A percentile compares a stretch with the other conserved stretches of the same genome.
Conservation (phyloP, 2,113 vertebrate species). For the Prionailurus viverrinus region DNA sequence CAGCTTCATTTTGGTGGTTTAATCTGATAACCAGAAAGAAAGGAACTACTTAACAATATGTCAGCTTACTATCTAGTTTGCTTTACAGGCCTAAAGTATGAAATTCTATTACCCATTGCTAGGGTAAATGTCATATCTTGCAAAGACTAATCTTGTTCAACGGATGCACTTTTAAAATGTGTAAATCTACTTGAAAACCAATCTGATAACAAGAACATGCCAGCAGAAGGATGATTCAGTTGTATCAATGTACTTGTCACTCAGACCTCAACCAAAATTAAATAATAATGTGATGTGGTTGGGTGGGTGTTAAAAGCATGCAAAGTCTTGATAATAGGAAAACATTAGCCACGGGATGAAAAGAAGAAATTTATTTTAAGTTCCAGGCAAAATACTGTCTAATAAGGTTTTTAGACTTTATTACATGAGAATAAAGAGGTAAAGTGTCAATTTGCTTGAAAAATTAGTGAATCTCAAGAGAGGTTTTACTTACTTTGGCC, state of each 20-base stretch:
- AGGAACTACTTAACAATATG: conserved; percentile 81
- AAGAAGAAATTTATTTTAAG: conserved; percentile 76
- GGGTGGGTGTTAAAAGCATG: conserved; percentile 89
- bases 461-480: conserved; percentile 69
- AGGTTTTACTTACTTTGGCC: conserved; percentile 50
- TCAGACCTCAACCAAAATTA: conserved; percentile 85
- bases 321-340: conserved; percentile 88
- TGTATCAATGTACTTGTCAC: conserved; percentile 90
- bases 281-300: conserved; percentile 80
- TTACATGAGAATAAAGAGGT: not conserved
- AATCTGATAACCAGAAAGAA: conserved; percentile 84
- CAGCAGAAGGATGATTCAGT: conserved; percentile 90
- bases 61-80: conserved; percentile 79
- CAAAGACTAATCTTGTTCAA: conserved; percentile 87
- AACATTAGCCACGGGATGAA: conserved; percentile 86
- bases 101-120: conserved; percentile 83
- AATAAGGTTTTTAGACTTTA: not conserved
- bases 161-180: conserved; percentile 86
- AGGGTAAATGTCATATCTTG: conserved; percentile 84
- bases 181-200: conserved; percentile 89
- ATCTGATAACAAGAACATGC: conserved; percentile 89
- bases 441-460: conserved; percentile 48
- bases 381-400: conserved; percentile 52
- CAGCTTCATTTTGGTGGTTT: conserved; percentile 76
- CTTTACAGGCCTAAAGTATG: conserved; percentile 79